Percentiles rank a stretch among this genome's conserved stretches.
Conservation (phyloP, 2,888 invertebrate genomes). For the Aleiodes alternator region DNA sequence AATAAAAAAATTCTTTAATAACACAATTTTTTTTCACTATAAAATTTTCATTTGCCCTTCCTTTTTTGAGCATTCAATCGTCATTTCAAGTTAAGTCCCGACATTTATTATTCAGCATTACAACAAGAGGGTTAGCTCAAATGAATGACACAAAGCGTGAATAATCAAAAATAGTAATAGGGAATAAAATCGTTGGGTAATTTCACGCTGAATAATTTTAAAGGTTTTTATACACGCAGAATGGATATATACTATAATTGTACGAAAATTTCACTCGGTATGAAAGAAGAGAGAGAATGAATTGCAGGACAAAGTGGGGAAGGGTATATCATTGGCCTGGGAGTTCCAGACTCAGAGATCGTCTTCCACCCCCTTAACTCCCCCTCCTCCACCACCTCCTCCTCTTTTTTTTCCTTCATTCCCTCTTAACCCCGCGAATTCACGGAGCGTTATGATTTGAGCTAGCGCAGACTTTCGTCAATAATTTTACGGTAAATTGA, state of each 20-base stretch:
- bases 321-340: neutral
- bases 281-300: constrained; percentile 14
- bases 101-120: no score
- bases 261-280: constrained; percentile 14
- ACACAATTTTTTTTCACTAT: no score
- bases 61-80: neutral
- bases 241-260: constrained; percentile 36
- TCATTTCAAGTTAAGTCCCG: no score
- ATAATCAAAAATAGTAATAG: constrained; percentile 40
- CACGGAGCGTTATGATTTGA: constrained; percentile 73
- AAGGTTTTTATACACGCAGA: constrained; percentile 23
- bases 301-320: constrained; percentile 34
- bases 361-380: no score
- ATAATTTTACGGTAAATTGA: constrained; percentile 74
- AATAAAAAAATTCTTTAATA: no score
- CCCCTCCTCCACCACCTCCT: neutral
- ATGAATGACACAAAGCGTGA: constrained; percentile 22
- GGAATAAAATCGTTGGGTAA: constrained; percentile 32
- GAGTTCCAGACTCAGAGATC: constrained; percentile 6
- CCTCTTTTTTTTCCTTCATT: constrained; percentile 3
- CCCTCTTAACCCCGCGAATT: constrained; percentile 58
- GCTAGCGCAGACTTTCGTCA: constrained; percentile 69
- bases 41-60: no score
- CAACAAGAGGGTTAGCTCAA: neutral
- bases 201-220: constrained; percentile 48